Conservation (phyloP, 2,888 invertebrate genomes). For the Cybosia mesomella region DNA sequence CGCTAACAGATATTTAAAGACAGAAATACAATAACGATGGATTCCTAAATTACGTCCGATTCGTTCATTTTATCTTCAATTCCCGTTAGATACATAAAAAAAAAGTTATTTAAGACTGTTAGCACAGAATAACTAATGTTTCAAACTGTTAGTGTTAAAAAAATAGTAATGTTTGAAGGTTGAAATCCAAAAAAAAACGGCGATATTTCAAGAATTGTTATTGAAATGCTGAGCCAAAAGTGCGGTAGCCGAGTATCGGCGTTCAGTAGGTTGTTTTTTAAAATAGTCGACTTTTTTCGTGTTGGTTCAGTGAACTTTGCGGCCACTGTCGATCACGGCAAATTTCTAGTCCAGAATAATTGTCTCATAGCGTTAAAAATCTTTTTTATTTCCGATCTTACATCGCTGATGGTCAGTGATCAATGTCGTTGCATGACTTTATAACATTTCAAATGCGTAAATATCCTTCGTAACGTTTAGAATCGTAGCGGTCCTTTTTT, state of each 20-base stretch:
- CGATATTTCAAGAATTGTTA: conserved; percentile 37
- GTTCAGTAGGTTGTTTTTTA: conserved; percentile 44
- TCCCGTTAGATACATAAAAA: not conserved
- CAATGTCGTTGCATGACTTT: conserved; percentile 1
- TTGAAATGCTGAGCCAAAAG: conserved; percentile 35
- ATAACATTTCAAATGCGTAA: not conserved
- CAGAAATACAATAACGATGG: conserved; percentile 6
- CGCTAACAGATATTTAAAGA: conserved; percentile 23
- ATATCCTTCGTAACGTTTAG: not conserved
- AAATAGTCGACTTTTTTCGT: conserved; percentile 59
- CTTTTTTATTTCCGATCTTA: not conserved
- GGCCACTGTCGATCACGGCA: conserved; percentile 62
- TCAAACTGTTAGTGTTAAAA: conserved; percentile 5
- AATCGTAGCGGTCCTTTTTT: not conserved
- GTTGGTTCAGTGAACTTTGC: conserved; percentile 71
- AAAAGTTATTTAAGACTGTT: not conserved
- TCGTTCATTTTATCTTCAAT: conserved; percentile 7
- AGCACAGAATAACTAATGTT: not conserved
- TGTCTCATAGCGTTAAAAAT: conserved; percentile 46
- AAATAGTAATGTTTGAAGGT: conserved; percentile 19
- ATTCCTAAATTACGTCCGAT: conserved; percentile 2
- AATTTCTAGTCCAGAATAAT: conserved; percentile 52
- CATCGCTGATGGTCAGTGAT: not conserved
- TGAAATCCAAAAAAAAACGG: conserved; percentile 24
- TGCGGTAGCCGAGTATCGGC: conserved; percentile 17